These are phyloP conservation scores for Diarsia dahlii DNA, from an alignment of 2,888 invertebrate genomes.

Conservation along the genomic window DNA sequence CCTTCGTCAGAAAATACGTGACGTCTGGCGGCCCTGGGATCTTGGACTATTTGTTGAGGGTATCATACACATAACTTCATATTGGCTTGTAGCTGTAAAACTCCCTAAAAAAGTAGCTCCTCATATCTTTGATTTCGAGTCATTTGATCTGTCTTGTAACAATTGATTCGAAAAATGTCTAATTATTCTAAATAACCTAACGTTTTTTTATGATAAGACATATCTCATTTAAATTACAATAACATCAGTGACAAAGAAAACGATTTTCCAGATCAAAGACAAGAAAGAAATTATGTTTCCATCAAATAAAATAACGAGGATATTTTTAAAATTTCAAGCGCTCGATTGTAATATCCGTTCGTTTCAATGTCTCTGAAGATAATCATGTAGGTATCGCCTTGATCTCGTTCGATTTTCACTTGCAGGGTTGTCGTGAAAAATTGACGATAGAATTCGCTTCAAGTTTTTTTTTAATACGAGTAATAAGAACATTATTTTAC, in stretches of 20 bases:
- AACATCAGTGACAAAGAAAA: conserved; percentile 22
- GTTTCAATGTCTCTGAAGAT: conserved; percentile 29
- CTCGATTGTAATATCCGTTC: conserved; percentile 52
- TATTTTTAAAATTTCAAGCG: conserved; percentile 33
- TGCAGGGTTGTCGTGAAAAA: conserved; percentile 15
- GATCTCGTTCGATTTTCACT: conserved; percentile 39
- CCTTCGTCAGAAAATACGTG: too few relatives aligned
- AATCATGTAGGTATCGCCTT: conserved; percentile 47
- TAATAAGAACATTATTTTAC: too few relatives aligned
- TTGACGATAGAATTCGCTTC: not conserved
- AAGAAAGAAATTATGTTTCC: not conserved
- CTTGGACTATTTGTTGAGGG: too few relatives aligned
- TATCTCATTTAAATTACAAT: conserved; percentile 17
- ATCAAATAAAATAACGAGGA: conserved; percentile 21
- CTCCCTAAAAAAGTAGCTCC: not conserved
- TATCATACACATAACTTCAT: too few relatives aligned
- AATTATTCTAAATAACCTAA: not conserved
- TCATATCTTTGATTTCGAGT: not conserved
- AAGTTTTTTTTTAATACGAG: not conserved
- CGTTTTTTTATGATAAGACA: not conserved
- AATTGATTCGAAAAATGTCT: not conserved
- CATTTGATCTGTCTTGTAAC: not conserved
- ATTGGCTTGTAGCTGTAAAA: not conserved
- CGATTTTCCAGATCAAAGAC: conserved; percentile 22
- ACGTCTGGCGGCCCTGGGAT: too few relatives aligned